These are phyloP conservation scores for Agrenia bidenticulata DNA, from an alignment of 2,888 invertebrate genomes.

Conservation along the genomic window DNA sequence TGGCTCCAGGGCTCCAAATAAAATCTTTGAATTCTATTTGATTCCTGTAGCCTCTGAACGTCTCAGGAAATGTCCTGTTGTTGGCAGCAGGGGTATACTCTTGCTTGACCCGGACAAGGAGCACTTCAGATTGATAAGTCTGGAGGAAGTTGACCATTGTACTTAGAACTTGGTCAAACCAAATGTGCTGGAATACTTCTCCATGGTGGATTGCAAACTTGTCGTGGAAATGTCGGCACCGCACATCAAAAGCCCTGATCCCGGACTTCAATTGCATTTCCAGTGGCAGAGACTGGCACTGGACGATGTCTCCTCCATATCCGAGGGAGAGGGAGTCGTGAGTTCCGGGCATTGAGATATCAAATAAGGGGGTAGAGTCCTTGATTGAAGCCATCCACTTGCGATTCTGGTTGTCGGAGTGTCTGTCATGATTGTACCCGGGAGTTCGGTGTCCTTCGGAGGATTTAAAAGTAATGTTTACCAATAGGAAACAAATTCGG, in stretches of 20 bases:
- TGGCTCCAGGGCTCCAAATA: neutral
- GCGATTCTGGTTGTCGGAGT: neutral
- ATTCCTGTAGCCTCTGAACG: neutral
- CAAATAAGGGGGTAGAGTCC: neutral
- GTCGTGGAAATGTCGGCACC: conserved; percentile 16
- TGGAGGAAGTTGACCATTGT: neutral
- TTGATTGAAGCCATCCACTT: conserved; percentile 1
- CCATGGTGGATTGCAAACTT: conserved; percentile 19
- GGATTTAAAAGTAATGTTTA: too few species aligned
- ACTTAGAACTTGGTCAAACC: conserved; percentile 1
- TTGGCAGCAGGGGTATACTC: neutral
- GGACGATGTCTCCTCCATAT: conserved; percentile 10
- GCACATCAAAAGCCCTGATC: conserved; percentile 14
- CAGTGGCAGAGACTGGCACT: conserved; percentile 9
- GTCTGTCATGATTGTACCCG: neutral
- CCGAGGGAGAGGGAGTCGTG: conserved; percentile 3
- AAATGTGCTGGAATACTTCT: neutral
- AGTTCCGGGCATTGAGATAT: neutral
- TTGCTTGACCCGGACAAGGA: conserved; percentile 18
- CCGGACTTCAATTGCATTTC: neutral
- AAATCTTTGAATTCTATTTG: neutral
- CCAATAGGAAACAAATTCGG: too few species aligned
- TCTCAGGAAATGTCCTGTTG: neutral
- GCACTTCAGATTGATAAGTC: neutral
- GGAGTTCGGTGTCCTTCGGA: too few species aligned